Percentiles rank a stretch among this genome's conserved stretches.
Evolutionary conservation across 1,140 invertebrate species (phyloP).

Genomic region (Aphis craccivora): DNA sequence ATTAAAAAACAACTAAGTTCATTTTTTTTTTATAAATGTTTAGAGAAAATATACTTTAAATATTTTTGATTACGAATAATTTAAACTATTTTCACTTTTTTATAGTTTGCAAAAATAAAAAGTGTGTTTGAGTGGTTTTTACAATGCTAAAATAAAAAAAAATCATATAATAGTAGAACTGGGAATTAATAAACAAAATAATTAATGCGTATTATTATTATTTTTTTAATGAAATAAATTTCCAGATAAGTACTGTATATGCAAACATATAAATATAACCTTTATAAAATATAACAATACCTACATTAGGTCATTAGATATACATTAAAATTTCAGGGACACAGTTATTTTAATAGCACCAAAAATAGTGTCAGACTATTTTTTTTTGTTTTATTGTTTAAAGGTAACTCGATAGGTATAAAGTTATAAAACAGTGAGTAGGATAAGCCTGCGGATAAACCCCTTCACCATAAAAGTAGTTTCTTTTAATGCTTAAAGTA

Average conservation of each 20-base stretch:
- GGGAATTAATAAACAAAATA: neutral
- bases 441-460: neutral
- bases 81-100: neutral
- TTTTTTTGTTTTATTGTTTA: conserved; percentile 27
- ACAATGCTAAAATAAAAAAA: neutral
- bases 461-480: neutral
- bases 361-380: neutral
- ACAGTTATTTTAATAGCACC: conserved; percentile 20
- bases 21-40: neutral
- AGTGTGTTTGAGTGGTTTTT: neutral
- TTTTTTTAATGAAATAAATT: conserved; percentile 11
- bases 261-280: neutral
- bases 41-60: neutral
- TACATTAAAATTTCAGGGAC: neutral
- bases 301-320: neutral
- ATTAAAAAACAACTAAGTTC: neutral
- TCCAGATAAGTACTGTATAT: neutral
- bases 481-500: neutral
- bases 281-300: neutral
- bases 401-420: neutral
- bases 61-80: neutral
- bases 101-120: conserved; percentile 16
- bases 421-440: neutral
- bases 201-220: neutral
- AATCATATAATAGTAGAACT: neutral